Conservation (phyloP, 2,113 vertebrate genomes). For the Castor canadensis region DNA sequence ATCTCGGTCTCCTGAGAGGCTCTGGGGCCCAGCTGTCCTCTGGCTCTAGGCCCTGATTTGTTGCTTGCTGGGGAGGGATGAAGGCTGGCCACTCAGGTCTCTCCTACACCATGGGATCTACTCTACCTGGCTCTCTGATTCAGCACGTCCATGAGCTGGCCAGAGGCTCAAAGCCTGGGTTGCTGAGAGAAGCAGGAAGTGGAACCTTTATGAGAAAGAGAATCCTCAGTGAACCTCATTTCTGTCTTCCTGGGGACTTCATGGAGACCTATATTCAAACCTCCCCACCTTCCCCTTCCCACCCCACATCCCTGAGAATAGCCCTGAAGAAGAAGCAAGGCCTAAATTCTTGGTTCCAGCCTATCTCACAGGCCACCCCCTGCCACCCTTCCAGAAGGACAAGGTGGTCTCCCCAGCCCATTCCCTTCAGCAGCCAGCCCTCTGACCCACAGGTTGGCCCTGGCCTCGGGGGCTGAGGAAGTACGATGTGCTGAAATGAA, state of each 20-base stretch:
- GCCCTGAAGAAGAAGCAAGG: too few species aligned
- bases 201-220: not conserved
- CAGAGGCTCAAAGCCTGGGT: too few species aligned
- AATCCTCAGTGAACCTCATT: not conserved
- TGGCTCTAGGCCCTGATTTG: not conserved
- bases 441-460: not conserved
- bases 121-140: too few species aligned
- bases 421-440: not conserved
- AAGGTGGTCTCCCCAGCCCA: not conserved
- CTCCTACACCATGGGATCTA: too few species aligned
- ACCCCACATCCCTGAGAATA: not conserved
- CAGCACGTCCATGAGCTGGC: too few species aligned
- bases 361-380: not conserved
- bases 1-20: not conserved
- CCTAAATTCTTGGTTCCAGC: not conserved
- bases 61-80: too few species aligned
- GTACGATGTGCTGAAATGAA: not conserved
- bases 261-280: not conserved
- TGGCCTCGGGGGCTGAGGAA: not conserved
- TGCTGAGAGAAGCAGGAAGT: not conserved
- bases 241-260: not conserved
- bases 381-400: not conserved
- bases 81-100: too few species aligned
- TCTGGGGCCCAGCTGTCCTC: not conserved
- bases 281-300: rapidly evolving